phyloP scores from a whole-genome alignment of 2,888 invertebrate species.

The Lasioglossum morio region DNA sequence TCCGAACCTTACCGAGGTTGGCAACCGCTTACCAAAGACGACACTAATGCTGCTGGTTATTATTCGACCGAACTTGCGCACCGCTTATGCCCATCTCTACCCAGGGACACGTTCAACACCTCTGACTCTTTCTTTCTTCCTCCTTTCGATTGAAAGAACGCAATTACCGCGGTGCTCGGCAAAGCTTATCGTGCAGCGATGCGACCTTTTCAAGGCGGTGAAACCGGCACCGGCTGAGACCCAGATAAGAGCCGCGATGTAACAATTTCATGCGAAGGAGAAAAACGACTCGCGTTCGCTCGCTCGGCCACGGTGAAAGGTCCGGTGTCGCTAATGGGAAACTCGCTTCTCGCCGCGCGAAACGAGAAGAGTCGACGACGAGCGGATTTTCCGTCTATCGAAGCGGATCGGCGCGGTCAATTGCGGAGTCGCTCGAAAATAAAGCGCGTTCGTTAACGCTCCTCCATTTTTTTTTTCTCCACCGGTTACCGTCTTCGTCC shows the following conservation, averaged over 20 bases:
- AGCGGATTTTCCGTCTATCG: neutral
- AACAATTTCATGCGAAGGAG: constrained; percentile 58
- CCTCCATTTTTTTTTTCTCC: constrained; percentile 24
- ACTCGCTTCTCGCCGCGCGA: constrained; percentile 24
- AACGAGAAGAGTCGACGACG: neutral
- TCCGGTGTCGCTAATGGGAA: constrained; percentile 42
- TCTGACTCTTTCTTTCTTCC: neutral
- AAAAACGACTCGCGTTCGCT: constrained; percentile 43
- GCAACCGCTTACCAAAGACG: neutral
- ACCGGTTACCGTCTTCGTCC: constrained; percentile 51
- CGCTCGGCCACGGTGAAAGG: constrained; percentile 59
- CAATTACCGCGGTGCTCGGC: constrained; percentile 31
- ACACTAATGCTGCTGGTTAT: neutral
- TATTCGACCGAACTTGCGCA: neutral
- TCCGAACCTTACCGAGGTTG: too few relatives aligned
- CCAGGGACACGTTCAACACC: neutral
- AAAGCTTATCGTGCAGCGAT: constrained; percentile 55
- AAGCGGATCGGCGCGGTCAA: neutral
- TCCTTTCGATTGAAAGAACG: constrained; percentile 2
- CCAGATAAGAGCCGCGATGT: constrained; percentile 59
- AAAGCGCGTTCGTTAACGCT: neutral
- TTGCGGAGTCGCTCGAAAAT: neutral
- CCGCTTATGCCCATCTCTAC: neutral
- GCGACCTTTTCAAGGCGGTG: constrained; percentile 62
- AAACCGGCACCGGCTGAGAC: constrained; percentile 47